A percentile compares a stretch with the other conserved stretches of the same genome.
Evolutionary conservation across 2,797 vertebrate species (phyloP).

Genomic region (Varecia variegata): DNA sequence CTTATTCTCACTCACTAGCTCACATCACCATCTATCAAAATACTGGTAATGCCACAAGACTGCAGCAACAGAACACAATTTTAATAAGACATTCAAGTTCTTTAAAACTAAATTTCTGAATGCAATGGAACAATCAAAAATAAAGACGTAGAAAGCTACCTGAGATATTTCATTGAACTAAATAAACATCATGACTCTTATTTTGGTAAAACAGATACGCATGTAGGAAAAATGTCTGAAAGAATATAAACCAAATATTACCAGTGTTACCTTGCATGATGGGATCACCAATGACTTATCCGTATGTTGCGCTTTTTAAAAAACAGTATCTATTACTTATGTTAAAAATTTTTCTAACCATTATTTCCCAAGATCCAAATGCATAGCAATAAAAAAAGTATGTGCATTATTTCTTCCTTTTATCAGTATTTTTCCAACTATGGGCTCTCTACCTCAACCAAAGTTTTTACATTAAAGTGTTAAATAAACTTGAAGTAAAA

Average conservation of each 20-base stretch:
- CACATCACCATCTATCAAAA: neutral
- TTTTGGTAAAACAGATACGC: neutral
- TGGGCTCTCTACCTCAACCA: neutral
- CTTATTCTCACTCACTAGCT: neutral
- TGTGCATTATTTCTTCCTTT: neutral
- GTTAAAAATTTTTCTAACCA: neutral
- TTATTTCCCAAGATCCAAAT: slow-evolving; percentile 33
- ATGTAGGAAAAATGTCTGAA: neutral
- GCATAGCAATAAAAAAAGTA: neutral
- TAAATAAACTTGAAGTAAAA: neutral
- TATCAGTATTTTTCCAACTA: slow-evolving; percentile 8
- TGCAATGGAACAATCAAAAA: neutral
- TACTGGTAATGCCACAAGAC: neutral
- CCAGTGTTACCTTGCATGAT: neutral
- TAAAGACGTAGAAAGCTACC: neutral
- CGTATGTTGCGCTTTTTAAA: neutral
- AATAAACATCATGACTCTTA: neutral
- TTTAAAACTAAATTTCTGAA: slow-evolving; percentile 24
- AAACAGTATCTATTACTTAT: neutral
- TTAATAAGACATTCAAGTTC: neutral
- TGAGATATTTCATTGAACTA: neutral
- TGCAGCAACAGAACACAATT: neutral
- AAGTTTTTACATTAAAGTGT: neutral
- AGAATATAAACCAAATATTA: neutral
- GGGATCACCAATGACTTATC: neutral